Conservation (phyloP, 2,888 invertebrate species). For the Dicranocentrus wangi region DNA sequence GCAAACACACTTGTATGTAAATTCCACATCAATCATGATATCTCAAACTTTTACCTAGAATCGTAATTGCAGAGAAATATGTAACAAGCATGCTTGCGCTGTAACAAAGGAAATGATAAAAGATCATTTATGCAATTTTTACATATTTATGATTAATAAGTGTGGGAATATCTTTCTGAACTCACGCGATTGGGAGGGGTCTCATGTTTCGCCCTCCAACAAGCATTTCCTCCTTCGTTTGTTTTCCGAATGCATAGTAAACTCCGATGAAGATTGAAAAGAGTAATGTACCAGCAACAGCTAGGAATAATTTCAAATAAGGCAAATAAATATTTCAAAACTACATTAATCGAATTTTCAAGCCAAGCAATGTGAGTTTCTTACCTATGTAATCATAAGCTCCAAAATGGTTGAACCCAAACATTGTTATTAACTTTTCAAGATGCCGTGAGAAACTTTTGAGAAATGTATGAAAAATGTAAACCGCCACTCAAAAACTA, state of each 20-base stretch:
- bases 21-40: too few species aligned
- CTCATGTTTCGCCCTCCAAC: slow-evolving; percentile 66
- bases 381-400: slow-evolving; percentile 64
- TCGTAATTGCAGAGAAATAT: slow-evolving; percentile 65
- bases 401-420: slow-evolving; percentile 66
- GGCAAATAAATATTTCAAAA: not conserved
- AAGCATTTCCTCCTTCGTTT: slow-evolving; percentile 69
- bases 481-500: too few species aligned
- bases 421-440: slow-evolving; percentile 44
- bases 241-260: slow-evolving; percentile 61
- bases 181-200: slow-evolving; percentile 63
- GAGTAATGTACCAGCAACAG: slow-evolving; percentile 61
- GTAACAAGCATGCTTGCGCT: slow-evolving; percentile 67
- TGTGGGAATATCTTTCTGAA: not conserved
- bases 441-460: too few species aligned
- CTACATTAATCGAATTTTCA: not conserved
- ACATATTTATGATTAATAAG: too few species aligned
- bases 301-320: slow-evolving; percentile 16
- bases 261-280: slow-evolving; percentile 66
- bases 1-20: too few species aligned
- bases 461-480: not conserved
- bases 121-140: not conserved
- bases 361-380: too few species aligned
- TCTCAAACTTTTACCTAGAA: too few species aligned
- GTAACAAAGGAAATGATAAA: not conserved